Percentiles rank a stretch among this genome's conserved stretches.
Conservation (phyloP, 2,888 invertebrate genomes). For the Fabriciana adippe region DNA sequence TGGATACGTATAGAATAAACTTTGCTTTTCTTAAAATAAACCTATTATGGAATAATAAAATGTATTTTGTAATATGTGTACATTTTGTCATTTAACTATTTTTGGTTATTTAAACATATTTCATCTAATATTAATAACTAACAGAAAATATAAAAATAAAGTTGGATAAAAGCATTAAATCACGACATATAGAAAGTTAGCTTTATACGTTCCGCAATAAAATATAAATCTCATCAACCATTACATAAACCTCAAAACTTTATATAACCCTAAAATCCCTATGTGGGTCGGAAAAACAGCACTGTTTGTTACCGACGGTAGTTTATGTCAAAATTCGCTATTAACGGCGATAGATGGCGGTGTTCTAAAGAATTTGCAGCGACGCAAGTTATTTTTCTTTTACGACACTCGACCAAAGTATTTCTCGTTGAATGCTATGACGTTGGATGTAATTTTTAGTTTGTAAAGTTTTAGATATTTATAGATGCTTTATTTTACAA, state of each 20-base stretch:
- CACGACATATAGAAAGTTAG: not conserved
- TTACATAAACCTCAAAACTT: constrained; percentile 37
- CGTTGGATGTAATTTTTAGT: constrained; percentile 39
- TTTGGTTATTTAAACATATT: not conserved
- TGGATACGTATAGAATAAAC: too few relatives aligned
- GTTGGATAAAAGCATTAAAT: constrained; percentile 6
- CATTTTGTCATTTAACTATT: too few relatives aligned
- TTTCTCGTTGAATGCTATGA: constrained; percentile 50
- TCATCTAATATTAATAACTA: not conserved
- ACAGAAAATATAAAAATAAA: constrained; percentile 2
- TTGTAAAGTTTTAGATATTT: constrained; percentile 8
- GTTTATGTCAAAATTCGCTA: constrained; percentile 69
- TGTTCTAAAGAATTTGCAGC: constrained; percentile 57
- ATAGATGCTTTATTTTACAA: not conserved
- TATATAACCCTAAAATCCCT: constrained; percentile 54
- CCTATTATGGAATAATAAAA: too few relatives aligned
- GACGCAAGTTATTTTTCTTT: constrained; percentile 50
- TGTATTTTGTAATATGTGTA: too few relatives aligned
- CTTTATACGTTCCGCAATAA: constrained; percentile 20
- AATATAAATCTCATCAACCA: constrained; percentile 33
- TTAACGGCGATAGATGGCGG: constrained; percentile 74
- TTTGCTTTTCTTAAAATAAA: too few relatives aligned
- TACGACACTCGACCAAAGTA: constrained; percentile 59
- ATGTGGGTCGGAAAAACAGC: constrained; percentile 70
- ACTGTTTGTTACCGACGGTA: constrained; percentile 55